Evolutionary conservation across 2,797 vertebrate genomes (phyloP), one percentile per base, ranked within the genome.

Genomic region (Syndactyla subalaris): DNA sequence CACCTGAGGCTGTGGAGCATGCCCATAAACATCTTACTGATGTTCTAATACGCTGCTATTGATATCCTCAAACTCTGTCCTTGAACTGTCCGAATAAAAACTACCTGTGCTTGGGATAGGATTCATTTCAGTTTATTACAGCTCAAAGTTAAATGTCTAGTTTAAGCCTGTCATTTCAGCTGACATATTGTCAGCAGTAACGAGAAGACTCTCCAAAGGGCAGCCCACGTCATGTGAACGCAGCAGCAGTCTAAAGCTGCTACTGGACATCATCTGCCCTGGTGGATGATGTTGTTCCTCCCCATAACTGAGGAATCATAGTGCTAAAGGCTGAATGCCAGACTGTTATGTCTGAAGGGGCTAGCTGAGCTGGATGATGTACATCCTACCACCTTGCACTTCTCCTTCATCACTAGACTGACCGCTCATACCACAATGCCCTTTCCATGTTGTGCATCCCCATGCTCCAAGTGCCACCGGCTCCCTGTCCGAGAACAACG

Each of bases 61-160:
- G 61, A 51, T 76, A n/a, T 43, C 43, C 22, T 80, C 65, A 57
- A 52, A 74, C 46, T 51, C 58, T 77, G 68, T 29, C 91, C 70
- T 94, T 94, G 68, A 89, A 75, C 36, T 58, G 49, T 65, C 46
- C 54, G 14, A 49, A 36, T 51, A 43, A 74, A 92, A 88, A 5
- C 45, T 62, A 39, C 57, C 46, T 79, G 17, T 5, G 8, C 32
- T 65, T 58, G 62, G n/a, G 32, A 52, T 34, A 30, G 34, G 23
- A 78, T 75, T 87, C 1, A 59, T 92, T 91, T 83, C 36, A 68
- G 34, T 63, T 74, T 52, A 62, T 21, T 63, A 48, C 27, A 68
- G 2, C 21, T 85, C 57, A 6, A 58, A 72, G 43, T 65, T 68
- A 65, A 71, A 46, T 46, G 20, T 36, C 36, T 73, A 22, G 14